Base-by-base conservation (phyloP, 2,113 vertebrate genomes). In the Spilogale gracilis region DNA sequence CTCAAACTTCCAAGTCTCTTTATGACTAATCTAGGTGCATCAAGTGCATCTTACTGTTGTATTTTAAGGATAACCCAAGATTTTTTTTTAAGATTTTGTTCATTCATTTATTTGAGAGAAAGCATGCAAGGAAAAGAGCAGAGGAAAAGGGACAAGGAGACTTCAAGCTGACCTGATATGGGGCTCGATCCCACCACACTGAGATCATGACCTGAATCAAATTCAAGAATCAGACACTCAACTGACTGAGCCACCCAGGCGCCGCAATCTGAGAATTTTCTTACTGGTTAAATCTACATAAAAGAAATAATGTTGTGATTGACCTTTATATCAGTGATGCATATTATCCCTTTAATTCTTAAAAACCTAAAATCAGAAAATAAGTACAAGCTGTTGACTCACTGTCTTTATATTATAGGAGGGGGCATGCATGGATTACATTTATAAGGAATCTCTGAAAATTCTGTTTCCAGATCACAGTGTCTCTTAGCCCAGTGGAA, bases 251-350 rank as follows among this genome's bases (percentile, higher is more conserved):
- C 8, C 16, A 69, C 32, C 16, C 32, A 69, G 67, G 67, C 17
- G n/a, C 32, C 32, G 6, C 32, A 93, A 92, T 86, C 3, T 4
- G 91, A 92, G 7, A 91, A 43, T 74, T 80, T 21, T 73, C 8
- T 84, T 94, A 69, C 18, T 89, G 60, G 67, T 95, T 96, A 90
- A 96, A 94, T 88, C 1, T 89, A 78, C 58, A 30, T 61, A 91
- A 81, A 94, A 89, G 11, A 21, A 1, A 56, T 93, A 89, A 84
- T 83, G 20, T 50, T 81, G 8, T 6, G 81, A 52, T 60, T 94
- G 61, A 32, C 83, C n/a, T 80, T 91, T 89, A 5, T 91, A 58
- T 18, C 10, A 78, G 6, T 88, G 25, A 91, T n/a, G 61, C 6
- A 89, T 23, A 76, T 76, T 67, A 76, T 69, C 11, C 45, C 32